phyloP scores from a whole-genome alignment of 1,140 invertebrate species.

The Achatina immaculata region DNA sequence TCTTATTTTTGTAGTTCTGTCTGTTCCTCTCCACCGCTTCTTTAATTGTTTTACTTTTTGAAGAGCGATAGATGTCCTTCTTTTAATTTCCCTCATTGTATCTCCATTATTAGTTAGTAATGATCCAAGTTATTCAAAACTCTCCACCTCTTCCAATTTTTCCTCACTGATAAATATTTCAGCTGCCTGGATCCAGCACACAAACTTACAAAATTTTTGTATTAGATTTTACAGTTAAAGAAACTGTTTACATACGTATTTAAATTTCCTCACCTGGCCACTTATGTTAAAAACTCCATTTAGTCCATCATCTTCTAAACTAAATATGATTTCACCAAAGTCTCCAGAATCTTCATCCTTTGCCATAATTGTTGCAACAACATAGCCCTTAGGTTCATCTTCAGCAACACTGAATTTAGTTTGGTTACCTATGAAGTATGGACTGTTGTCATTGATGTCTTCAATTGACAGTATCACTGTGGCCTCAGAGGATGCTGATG shows the following conservation, averaged over 20 bases:
- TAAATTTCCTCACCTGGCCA: neutral
- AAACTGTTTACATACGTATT: neutral
- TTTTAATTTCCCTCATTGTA: too few species aligned
- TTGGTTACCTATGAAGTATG: neutral
- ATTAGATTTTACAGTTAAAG: too few species aligned
- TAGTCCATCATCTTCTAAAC: conserved; percentile 7
- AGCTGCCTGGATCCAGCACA: too few species aligned
- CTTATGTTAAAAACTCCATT: conserved; percentile 20
- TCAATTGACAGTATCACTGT: neutral
- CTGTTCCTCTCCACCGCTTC: too few species aligned
- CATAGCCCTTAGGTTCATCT: neutral
- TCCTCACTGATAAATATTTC: too few species aligned
- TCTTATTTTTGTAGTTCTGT: too few species aligned
- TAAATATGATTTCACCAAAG: conserved; percentile 8
- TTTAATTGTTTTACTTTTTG: too few species aligned
- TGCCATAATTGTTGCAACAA: neutral
- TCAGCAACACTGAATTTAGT: conserved; percentile 21
- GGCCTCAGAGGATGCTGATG: neutral
- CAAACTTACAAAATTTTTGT: too few species aligned
- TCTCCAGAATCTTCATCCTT: conserved; percentile 13
- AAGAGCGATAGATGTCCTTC: too few species aligned
- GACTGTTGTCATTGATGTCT: conserved; percentile 28
- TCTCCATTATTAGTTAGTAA: too few species aligned
- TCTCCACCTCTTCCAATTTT: too few species aligned
- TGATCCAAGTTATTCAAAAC: too few species aligned